Conservation (phyloP, 2,113 vertebrate species). For the Lycaon pictus region DNA sequence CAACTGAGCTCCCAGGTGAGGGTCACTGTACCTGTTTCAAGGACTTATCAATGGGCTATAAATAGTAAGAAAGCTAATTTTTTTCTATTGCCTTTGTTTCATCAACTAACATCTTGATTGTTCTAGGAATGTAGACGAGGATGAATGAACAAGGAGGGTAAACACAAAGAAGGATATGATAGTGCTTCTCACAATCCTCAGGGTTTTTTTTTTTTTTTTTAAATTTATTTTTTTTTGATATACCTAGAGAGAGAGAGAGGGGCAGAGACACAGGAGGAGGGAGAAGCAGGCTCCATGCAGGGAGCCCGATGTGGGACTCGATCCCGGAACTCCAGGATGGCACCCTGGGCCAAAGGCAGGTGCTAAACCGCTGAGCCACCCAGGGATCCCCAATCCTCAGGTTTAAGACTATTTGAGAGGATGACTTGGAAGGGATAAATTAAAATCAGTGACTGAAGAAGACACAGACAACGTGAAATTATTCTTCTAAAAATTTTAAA, state of each 20-base stretch:
- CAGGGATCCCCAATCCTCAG: too few relatives aligned
- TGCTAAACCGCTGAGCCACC: too few relatives aligned
- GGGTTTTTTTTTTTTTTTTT: too few relatives aligned
- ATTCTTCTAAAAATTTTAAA: neutral
- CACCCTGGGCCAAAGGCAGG: too few relatives aligned
- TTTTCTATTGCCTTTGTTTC: neutral
- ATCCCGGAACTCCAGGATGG: too few relatives aligned
- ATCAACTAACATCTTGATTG: neutral
- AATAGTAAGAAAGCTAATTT: neutral
- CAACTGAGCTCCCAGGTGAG: neutral
- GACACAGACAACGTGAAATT: neutral
- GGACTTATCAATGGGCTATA: neutral
- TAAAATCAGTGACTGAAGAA: neutral
- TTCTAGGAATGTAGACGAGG: neutral
- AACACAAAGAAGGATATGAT: neutral
- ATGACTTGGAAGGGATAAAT: neutral
- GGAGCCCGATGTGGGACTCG: too few relatives aligned
- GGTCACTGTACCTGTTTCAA: neutral
- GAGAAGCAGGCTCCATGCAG: too few relatives aligned
- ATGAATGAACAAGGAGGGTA: neutral
- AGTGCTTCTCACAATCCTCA: accelerated
- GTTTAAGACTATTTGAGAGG: neutral
- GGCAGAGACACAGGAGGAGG: too few relatives aligned
- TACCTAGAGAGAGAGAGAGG: too few relatives aligned
- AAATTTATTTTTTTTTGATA: too few relatives aligned